phyloP scores from a whole-genome alignment of 2,888 invertebrate genomes.

The Hyposoter dolosus region DNA sequence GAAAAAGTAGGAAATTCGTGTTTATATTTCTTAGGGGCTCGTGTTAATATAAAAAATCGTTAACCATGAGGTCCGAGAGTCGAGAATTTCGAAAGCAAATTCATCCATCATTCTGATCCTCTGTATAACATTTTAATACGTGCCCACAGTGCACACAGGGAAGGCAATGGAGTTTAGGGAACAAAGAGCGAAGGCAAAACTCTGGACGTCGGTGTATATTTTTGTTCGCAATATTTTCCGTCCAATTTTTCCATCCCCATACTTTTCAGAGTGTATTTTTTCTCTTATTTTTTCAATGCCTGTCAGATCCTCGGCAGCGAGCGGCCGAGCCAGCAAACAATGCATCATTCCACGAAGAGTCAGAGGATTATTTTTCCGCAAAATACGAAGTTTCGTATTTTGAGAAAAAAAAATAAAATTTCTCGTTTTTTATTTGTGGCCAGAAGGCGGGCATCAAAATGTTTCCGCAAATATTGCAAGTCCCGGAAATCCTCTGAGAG shows the following conservation, averaged over 20 bases:
- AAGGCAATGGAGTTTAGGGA: not conserved
- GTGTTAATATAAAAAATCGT: constrained; percentile 72
- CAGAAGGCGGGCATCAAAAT: not conserved
- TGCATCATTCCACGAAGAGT: constrained; percentile 27
- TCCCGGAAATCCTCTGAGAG: not conserved
- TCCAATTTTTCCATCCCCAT: constrained; percentile 28
- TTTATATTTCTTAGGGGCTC: not conserved
- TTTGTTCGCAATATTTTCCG: not conserved
- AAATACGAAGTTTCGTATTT: constrained; percentile 26
- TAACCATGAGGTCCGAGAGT: constrained; percentile 44
- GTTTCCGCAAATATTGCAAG: not conserved
- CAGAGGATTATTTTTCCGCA: constrained; percentile 23
- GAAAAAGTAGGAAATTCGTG: not conserved
- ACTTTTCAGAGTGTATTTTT: not conserved
- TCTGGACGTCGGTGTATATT: not conserved
- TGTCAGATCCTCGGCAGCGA: constrained; percentile 14
- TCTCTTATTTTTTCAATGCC: constrained; percentile 43
- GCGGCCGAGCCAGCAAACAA: constrained; percentile 45
- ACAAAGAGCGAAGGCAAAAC: not conserved
- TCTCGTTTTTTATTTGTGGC: not conserved
- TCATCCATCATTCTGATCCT: constrained; percentile 71
- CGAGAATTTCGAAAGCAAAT: constrained; percentile 72
- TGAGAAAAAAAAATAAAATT: not conserved
- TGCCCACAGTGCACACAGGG: not conserved
- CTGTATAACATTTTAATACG: constrained; percentile 17